Conservation (phyloP, 2,888 invertebrate species). For the Idaea dimidiata region DNA sequence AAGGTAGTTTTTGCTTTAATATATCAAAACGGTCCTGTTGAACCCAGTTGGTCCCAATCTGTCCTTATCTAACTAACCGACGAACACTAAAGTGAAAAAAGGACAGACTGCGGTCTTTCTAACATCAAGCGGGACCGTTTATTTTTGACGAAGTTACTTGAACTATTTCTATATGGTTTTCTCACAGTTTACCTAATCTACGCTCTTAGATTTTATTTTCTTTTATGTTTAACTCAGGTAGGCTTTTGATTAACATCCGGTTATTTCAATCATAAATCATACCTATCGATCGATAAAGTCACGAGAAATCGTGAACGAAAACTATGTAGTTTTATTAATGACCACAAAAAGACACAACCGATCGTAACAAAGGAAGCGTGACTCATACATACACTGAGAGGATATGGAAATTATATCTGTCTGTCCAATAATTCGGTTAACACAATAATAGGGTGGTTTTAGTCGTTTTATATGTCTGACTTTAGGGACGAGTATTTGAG, state of each 20-base stretch:
- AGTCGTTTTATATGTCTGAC: not conserved
- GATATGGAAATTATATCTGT: slow-evolving; percentile 7
- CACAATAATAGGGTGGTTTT: not conserved
- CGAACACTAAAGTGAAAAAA: too few relatives aligned
- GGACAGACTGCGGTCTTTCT: too few relatives aligned
- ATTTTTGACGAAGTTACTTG: too few relatives aligned
- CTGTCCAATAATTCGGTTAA: slow-evolving; percentile 5
- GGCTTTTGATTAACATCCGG: not conserved
- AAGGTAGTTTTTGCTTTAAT: too few relatives aligned
- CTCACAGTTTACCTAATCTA: too few relatives aligned
- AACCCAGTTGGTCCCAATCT: too few relatives aligned
- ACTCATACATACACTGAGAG: slow-evolving; percentile 13
- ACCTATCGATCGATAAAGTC: not conserved
- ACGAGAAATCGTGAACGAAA: not conserved
- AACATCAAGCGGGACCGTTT: too few relatives aligned
- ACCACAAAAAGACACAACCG: not conserved
- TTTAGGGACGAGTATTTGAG: not conserved
- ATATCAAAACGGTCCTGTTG: too few relatives aligned
- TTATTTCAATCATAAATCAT: not conserved
- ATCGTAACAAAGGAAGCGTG: not conserved
- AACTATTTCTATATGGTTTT: too few relatives aligned
- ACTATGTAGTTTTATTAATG: slow-evolving; percentile 10
- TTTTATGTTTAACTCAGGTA: too few relatives aligned
- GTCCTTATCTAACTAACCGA: too few relatives aligned
- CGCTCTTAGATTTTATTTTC: too few relatives aligned